These are phyloP conservation scores for Drymodes brunneopygia DNA, from an alignment of 2,113 vertebrate genomes.

Conservation along the genomic window DNA sequence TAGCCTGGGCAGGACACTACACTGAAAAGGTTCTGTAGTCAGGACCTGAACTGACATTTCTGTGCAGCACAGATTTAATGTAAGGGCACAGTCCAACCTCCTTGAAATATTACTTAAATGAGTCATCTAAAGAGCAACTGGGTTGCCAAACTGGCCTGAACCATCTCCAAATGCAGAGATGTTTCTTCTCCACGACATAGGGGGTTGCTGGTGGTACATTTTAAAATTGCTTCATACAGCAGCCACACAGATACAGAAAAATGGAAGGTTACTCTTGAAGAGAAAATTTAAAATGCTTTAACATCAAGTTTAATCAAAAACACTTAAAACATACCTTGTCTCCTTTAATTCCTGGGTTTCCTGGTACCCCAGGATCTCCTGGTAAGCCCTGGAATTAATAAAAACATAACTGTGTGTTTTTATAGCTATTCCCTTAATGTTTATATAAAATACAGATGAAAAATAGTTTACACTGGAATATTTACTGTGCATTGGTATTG, in stretches of 20 bases:
- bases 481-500: background rate
- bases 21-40: background rate
- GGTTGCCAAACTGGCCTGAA: background rate
- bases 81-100: background rate
- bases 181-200: background rate
- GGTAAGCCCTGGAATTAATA: slow-evolving; percentile 74
- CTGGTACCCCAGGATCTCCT: slow-evolving; percentile 80
- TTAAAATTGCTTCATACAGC: background rate
- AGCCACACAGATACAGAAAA: background rate
- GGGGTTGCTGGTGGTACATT: background rate
- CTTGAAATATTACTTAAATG: background rate
- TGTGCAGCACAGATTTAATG: background rate
- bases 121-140: background rate
- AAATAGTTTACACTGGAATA: background rate
- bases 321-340: slow-evolving; percentile 80
- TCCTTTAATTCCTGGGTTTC: slow-evolving; percentile 88
- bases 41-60: background rate
- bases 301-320: background rate
- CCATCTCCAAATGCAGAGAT: background rate
- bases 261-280: background rate
- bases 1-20: background rate
- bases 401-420: background rate
- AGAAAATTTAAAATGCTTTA: background rate
- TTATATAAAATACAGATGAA: background rate
- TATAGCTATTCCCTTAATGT: background rate